Evolutionary conservation across 2,797 vertebrate species (phyloP).

Genomic region (Scolopax rusticola): DNA sequence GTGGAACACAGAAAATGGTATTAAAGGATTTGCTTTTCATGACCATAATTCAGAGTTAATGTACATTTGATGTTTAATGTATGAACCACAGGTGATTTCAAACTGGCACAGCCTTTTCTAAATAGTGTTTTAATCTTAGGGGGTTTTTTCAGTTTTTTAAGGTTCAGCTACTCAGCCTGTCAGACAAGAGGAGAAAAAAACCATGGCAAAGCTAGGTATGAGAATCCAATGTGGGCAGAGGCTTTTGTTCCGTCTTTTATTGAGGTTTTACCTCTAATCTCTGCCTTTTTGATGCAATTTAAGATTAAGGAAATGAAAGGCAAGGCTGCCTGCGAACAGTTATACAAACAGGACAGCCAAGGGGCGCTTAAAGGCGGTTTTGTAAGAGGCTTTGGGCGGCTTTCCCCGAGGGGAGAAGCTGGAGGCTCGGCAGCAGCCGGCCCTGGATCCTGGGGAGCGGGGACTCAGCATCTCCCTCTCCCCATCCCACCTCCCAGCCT

Average conservation of each 20-base stretch:
- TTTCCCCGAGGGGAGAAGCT: background rate
- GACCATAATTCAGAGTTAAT: conserved; percentile 84
- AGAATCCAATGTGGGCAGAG: conserved; percentile 71
- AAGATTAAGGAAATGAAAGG: conserved; percentile 84
- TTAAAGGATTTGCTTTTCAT: conserved; percentile 85
- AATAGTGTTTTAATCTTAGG: conserved; percentile 84
- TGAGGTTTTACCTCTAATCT: conserved; percentile 85
- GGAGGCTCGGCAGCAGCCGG: background rate
- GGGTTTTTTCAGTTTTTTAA: conserved; percentile 46
- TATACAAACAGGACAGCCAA: conserved; percentile 78
- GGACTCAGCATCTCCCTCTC: rapidly evolving
- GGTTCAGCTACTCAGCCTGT: conserved; percentile 75
- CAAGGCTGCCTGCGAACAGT: conserved; percentile 67
- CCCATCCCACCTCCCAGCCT: rapidly evolving
- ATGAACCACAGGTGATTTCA: conserved; percentile 84
- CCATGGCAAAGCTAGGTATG: conserved; percentile 65
- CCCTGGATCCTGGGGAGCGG: background rate
- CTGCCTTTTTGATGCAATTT: conserved; percentile 84
- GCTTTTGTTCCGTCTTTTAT: conserved; percentile 81
- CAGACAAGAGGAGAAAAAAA: conserved; percentile 71
- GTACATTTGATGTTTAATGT: conserved; percentile 85
- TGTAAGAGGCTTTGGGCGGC: conserved; percentile 69
- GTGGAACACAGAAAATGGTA: conserved; percentile 76
- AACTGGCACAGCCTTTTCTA: conserved; percentile 78
- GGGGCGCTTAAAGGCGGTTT: conserved; percentile 58